phyloP scores from a whole-genome alignment of 2,113 vertebrate species.

The Morphnarchus princeps region DNA sequence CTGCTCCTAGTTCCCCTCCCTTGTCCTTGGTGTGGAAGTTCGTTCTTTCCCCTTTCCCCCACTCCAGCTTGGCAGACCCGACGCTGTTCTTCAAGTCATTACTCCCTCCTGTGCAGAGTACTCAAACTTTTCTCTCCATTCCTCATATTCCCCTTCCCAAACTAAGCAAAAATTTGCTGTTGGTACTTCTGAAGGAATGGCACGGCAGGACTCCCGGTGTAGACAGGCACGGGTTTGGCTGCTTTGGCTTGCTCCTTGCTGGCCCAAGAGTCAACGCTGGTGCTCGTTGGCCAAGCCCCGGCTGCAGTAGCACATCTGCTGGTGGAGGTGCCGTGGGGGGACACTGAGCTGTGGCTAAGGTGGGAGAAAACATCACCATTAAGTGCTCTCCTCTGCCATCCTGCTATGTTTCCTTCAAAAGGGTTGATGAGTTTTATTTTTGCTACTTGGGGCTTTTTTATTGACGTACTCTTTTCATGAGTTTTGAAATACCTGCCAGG shows the following conservation, averaged over 20 bases:
- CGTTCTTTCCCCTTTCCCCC: not conserved
- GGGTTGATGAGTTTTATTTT: not conserved
- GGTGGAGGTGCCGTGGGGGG: not conserved
- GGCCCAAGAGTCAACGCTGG: not conserved
- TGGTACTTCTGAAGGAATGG: not conserved
- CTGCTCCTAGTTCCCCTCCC: not conserved
- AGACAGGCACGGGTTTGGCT: accelerated
- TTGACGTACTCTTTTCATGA: not conserved
- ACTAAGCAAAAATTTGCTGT: not conserved
- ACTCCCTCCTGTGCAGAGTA: not conserved
- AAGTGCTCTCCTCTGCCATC: not conserved
- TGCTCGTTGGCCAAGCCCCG: not conserved
- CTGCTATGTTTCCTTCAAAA: not conserved
- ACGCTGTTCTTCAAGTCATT: accelerated
- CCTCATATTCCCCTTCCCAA: not conserved
- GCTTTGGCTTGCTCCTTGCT: not conserved
- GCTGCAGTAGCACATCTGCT: not conserved
- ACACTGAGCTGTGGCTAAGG: not conserved
- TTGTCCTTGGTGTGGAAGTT: not conserved
- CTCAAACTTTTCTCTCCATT: not conserved
- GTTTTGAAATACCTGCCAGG: not conserved
- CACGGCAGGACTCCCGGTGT: not conserved
- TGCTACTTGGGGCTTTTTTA: not conserved
- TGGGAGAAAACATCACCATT: not conserved
- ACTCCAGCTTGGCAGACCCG: not conserved